Base-by-base conservation (phyloP, 1,140 invertebrate species). In the Conus betulinus region DNA sequence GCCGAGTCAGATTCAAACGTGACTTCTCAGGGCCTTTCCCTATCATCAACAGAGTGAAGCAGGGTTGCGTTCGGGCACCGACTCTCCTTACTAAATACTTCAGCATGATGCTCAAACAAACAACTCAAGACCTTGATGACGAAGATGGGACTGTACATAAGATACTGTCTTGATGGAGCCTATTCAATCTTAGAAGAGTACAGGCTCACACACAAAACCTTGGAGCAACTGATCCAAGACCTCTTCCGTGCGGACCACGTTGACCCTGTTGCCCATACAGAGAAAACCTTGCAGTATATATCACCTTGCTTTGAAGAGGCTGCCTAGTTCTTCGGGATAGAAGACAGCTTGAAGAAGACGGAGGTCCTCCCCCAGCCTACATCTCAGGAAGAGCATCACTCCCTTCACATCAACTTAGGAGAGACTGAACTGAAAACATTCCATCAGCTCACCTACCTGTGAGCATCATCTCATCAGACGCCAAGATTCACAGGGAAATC, bases 391-490 rank as follows among this genome's bases (percentile, higher is more conserved):
- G 52, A 78, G 52, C 2, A 87, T n/a, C 25, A 51, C 86, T 20
- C 86, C 10, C 86, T 39, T 25, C 63, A 23, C 86, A 87, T 78
- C 23, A 20, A 57, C 86, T 79, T 87, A 3, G 86, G 27, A 67
- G 17, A 78, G 67, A 88, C 87, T 25, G 78, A 88, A 1, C 74
- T 57, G 78, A 88, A 88, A 27, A 27, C 87, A 82, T 15, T 82
- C 23, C 51, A 82, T n/a, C 87, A 88, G 76, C 85, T 88, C 52
- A 85, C 63, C 79, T 89, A 89, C 78, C 71, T 5, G 74, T 71
- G 39, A 87, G 84, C 27, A 63, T 17, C 13, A 89, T 87, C 71
- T 5, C 51, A 23, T 81, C 71, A 17, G 74, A 79, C 55, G 74
- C 78, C 7, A 76, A 85, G 25, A 84, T 88, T 20, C 39, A 88